phyloP scores from a whole-genome alignment of 2,797 vertebrate species.

The Oryzias dopingdopingensis region DNA sequence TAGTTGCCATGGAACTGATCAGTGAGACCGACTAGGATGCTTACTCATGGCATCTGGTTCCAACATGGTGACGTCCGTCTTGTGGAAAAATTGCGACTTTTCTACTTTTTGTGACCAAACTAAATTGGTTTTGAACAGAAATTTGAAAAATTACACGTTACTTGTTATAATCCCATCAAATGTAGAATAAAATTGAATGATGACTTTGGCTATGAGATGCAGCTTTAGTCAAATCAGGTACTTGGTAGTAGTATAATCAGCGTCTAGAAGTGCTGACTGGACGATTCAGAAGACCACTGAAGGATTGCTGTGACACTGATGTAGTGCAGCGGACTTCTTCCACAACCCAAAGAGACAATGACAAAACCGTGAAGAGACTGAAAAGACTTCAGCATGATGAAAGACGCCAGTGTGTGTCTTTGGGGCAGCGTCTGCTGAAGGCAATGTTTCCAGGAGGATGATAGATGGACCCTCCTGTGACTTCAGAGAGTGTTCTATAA shows the following conservation, averaged over 20 bases:
- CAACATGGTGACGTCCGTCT: too few species aligned
- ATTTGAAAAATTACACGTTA: too few species aligned
- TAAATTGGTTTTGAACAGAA: too few species aligned
- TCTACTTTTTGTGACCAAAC: too few species aligned
- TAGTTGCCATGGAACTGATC: too few species aligned
- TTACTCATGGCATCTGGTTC: too few species aligned
- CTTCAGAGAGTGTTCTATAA: conserved; percentile 59
- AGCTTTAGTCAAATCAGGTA: conserved; percentile 9
- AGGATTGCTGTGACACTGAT: conserved; percentile 29
- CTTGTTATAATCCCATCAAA: too few species aligned
- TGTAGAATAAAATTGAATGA: too few species aligned
- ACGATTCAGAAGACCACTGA: conserved; percentile 21
- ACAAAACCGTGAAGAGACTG: conserved; percentile 20
- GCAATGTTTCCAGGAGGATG: conserved; percentile 58
- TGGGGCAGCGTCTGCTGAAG: conserved; percentile 11
- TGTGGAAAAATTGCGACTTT: too few species aligned
- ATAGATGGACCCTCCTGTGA: conserved; percentile 62
- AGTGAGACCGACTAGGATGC: too few species aligned
- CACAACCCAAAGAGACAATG: conserved; percentile 43
- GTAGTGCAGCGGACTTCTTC: conserved; percentile 33
- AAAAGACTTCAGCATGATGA: conserved; percentile 15
- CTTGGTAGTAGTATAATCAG: conserved; percentile 33
- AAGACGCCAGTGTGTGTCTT: conserved; percentile 7
- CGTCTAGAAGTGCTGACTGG: conserved; percentile 23
- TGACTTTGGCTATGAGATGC: too few species aligned